Evolutionary conservation across 2,113 vertebrate genomes (phyloP).

Genomic region (Elephantulus edwardii): DNA sequence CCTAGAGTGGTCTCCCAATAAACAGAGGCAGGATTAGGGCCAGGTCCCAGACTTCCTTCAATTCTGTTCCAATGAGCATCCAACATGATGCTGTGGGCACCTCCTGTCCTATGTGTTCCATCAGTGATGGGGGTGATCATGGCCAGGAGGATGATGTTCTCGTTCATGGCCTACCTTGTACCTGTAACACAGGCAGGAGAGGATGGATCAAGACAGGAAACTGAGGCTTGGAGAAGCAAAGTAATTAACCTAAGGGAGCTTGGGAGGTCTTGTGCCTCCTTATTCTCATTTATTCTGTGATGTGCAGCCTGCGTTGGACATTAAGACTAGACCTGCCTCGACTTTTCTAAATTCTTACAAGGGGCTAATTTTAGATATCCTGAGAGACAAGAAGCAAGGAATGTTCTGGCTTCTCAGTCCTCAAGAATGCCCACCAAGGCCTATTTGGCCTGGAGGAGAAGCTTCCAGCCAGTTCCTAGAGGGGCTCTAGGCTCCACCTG

Average conservation of each 20-base stretch:
- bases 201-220: background rate
- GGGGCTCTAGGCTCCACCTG: background rate
- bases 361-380: constrained; percentile 45
- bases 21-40: background rate
- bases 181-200: too few species aligned
- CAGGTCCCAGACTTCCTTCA: too few species aligned
- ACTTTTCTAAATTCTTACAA: constrained; percentile 17
- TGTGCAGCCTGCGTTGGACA: too few species aligned
- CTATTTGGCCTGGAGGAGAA: background rate
- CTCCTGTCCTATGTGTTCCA: background rate
- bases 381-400: background rate
- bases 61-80: too few species aligned
- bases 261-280: background rate
- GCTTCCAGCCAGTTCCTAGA: background rate
- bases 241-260: background rate
- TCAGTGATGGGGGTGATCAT: background rate
- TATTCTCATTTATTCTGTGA: background rate
- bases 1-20: background rate
- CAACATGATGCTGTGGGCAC: background rate
- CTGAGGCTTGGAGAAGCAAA: background rate
- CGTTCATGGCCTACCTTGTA: background rate
- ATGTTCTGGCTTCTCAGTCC: constrained; percentile 6
- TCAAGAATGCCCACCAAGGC: background rate
- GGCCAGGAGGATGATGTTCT: background rate
- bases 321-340: background rate